phyloP scores from a whole-genome alignment of 2,113 vertebrate species.

The Onychostruthus taczanowskii region DNA sequence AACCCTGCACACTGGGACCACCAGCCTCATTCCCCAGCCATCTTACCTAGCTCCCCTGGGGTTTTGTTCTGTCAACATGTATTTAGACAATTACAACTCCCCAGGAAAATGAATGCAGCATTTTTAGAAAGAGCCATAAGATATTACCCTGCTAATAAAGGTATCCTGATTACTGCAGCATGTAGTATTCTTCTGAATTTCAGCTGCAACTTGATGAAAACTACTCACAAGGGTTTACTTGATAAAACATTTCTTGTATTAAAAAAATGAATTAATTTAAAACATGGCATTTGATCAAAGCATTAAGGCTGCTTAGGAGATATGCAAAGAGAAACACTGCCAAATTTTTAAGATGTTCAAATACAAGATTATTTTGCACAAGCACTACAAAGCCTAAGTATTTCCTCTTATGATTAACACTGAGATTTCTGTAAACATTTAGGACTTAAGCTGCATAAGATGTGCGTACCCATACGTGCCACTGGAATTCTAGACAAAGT shows the following conservation, averaged over 20 bases:
- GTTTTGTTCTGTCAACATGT: neutral
- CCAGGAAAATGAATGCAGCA: neutral
- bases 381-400: neutral
- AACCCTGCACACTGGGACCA: neutral
- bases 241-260: neutral
- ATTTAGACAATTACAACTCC: neutral
- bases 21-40: neutral
- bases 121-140: neutral
- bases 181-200: neutral
- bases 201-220: neutral
- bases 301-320: neutral
- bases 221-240: neutral
- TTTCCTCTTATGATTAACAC: neutral
- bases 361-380: neutral
- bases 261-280: neutral
- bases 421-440: neutral
- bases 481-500: neutral
- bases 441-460: neutral
- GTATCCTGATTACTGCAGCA: neutral
- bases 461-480: neutral
- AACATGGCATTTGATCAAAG: neutral
- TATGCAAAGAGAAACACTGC: neutral
- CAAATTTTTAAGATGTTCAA: slow-evolving; percentile 5
- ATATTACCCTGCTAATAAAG: neutral
- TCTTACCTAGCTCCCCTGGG: neutral